Conservation (phyloP, 1,140 invertebrate species). For the Panagrolaimus sp. region DNA sequence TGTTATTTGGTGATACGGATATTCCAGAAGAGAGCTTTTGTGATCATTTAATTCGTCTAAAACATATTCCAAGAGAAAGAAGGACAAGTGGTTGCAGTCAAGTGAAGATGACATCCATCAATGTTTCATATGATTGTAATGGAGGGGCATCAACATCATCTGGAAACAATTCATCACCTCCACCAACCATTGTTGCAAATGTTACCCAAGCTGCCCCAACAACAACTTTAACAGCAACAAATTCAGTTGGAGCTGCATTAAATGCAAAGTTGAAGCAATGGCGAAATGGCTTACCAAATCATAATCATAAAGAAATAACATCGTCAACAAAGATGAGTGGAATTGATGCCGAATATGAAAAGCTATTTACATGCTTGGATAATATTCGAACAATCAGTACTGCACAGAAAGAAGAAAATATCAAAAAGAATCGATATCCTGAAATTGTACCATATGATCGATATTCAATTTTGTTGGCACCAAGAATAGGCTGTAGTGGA, state of each 20-base stretch:
- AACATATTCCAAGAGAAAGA: constrained; percentile 47
- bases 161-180: background rate
- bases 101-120: constrained; percentile 18
- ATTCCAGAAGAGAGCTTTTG: constrained; percentile 70
- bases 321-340: constrained; percentile 21
- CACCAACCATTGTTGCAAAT: background rate
- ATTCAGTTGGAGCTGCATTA: constrained; percentile 17
- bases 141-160: background rate
- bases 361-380: constrained; percentile 36
- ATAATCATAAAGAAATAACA: background rate
- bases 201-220: background rate
- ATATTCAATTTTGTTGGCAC: constrained; percentile 48
- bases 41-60: constrained; percentile 63
- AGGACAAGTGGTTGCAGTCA: constrained; percentile 25
- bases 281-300: background rate
- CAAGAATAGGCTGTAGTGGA: constrained; percentile 45
- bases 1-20: constrained; percentile 87
- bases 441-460: constrained; percentile 53
- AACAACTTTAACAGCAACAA: background rate
- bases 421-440: constrained; percentile 38
- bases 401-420: constrained; percentile 52
- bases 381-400: constrained; percentile 27
- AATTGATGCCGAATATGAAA: constrained; percentile 23
- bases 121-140: background rate
- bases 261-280: constrained; percentile 9